Conservation (phyloP, 2,888 invertebrate species). For the Clepsis dumicolana region DNA sequence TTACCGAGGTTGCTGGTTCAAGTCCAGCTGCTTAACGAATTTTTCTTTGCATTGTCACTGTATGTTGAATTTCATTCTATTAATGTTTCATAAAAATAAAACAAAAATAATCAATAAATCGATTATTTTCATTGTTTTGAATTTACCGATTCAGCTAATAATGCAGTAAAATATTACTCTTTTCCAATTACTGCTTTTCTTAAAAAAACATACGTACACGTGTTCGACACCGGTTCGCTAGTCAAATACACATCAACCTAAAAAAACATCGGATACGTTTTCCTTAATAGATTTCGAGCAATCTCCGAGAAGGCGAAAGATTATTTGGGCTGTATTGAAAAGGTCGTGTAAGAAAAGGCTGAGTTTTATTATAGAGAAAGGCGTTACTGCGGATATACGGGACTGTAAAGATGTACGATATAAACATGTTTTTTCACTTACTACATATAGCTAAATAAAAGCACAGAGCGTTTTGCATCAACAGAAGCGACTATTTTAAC, state of each 20-base stretch:
- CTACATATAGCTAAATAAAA: slow-evolving; percentile 35
- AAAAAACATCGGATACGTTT: slow-evolving; percentile 29
- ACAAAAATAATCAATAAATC: no score
- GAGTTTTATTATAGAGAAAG: slow-evolving; percentile 34
- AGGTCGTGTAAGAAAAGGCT: slow-evolving; percentile 23
- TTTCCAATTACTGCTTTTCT: no score
- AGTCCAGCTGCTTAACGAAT: no score
- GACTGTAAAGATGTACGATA: slow-evolving; percentile 22
- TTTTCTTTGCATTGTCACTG: no score
- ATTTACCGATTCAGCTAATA: no score
- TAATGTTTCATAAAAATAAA: no score
- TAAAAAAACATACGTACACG: not conserved
- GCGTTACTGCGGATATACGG: slow-evolving; percentile 32
- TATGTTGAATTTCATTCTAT: no score
- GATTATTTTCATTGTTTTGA: no score
- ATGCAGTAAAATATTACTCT: no score
- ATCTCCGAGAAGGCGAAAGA: slow-evolving; percentile 34
- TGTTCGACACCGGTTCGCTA: not conserved
- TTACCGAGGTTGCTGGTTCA: no score
- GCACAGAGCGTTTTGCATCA: slow-evolving; percentile 21
- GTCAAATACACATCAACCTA: slow-evolving; percentile 25
- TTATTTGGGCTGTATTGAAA: slow-evolving; percentile 29
- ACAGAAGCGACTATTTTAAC: slow-evolving; percentile 23
- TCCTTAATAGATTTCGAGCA: slow-evolving; percentile 32
- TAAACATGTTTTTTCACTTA: slow-evolving; percentile 42